A percentile compares a stretch with the other conserved stretches of the same genome.
Evolutionary conservation across 2,113 vertebrate species (phyloP).

Genomic region (Chloropsis cyanopogon): DNA sequence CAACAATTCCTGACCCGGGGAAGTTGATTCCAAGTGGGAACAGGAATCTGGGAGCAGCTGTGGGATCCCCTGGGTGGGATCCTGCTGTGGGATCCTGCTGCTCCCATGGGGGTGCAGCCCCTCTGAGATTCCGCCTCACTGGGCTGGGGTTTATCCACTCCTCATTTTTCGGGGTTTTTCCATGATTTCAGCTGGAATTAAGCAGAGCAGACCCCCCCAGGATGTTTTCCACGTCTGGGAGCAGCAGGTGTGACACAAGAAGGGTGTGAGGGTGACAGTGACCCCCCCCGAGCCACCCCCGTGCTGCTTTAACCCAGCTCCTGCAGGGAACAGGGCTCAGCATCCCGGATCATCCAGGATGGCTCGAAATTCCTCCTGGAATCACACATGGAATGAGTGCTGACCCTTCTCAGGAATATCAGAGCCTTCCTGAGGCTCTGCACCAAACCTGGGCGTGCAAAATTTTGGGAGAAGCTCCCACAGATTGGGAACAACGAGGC

Average conservation of each 20-base stretch:
- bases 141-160: fast-evolving
- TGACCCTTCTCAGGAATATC: background rate
- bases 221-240: background rate
- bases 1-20: fast-evolving
- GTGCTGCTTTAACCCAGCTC: fast-evolving
- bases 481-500: fast-evolving
- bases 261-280: fast-evolving
- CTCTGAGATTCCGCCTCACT: fast-evolving
- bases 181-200: background rate
- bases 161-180: background rate
- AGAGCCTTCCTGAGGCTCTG: background rate
- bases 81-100: background rate
- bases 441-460: fast-evolving
- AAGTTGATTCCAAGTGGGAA: fast-evolving
- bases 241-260: fast-evolving
- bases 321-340: background rate
- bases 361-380: background rate
- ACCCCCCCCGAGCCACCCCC: background rate
- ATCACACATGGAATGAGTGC: fast-evolving
- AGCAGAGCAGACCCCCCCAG: background rate
- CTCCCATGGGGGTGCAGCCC: background rate
- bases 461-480: background rate
- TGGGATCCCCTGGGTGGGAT: background rate
- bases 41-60: background rate
- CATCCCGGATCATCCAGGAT: fast-evolving